These are phyloP conservation scores for Elymnias hypermnestra DNA, from an alignment of 1,140 invertebrate species.

Conservation along the genomic window DNA sequence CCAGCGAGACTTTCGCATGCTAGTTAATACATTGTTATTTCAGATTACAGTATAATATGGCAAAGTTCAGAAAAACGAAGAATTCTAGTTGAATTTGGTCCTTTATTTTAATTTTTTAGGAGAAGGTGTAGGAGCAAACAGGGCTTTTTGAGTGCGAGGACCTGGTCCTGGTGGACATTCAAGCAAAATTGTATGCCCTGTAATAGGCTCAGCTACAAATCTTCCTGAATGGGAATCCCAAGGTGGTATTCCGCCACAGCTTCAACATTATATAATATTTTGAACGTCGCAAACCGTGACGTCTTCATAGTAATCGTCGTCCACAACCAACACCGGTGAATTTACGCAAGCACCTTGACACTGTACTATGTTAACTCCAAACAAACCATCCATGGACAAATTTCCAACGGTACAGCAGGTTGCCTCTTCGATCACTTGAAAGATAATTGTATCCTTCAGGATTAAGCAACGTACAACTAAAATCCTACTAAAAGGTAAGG, in stretches of 20 bases:
- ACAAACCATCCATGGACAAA: slow-evolving; percentile 43
- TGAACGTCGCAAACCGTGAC: slow-evolving; percentile 40
- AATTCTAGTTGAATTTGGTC: too few relatives aligned
- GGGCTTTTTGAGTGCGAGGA: slow-evolving; percentile 30
- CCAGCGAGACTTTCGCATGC: too few relatives aligned
- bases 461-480: too few relatives aligned
- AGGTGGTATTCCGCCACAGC: slow-evolving; percentile 47
- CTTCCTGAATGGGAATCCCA: slow-evolving; percentile 41
- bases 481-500: too few relatives aligned
- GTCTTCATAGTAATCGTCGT: slow-evolving; percentile 66
- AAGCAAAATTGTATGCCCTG: slow-evolving; percentile 30
- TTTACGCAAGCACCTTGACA: slow-evolving; percentile 62
- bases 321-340: slow-evolving; percentile 47
- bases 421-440: slow-evolving; percentile 39
- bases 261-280: slow-evolving; percentile 47
- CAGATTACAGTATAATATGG: too few relatives aligned
- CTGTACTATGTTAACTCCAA: slow-evolving; percentile 55
- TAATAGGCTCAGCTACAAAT: slow-evolving; percentile 39
- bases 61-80: too few relatives aligned
- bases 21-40: too few relatives aligned
- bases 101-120: too few relatives aligned
- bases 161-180: slow-evolving; percentile 37
- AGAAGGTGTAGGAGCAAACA: slow-evolving; percentile 8
- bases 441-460: too few relatives aligned
- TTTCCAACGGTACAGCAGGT: slow-evolving; percentile 37